Evolutionary conservation across 2,113 vertebrate species (phyloP).

Genomic region (Dicentrarchus labrax): DNA sequence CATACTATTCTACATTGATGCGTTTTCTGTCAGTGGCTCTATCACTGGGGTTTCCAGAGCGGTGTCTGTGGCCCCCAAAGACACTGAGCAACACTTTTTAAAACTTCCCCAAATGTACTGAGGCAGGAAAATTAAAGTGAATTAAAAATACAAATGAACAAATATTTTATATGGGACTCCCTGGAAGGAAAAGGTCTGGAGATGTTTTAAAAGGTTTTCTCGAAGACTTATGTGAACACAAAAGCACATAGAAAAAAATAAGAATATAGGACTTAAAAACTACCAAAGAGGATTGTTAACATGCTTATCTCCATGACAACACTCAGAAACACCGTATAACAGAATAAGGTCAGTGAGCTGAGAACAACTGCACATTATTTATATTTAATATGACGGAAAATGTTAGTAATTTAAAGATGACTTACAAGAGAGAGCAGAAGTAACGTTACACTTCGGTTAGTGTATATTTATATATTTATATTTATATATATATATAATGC

Average conservation of each 20-base stretch:
- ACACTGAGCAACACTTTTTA: not conserved
- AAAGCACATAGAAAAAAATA: not conserved
- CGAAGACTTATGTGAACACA: not conserved
- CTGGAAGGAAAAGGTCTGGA: not conserved
- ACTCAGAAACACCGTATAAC: not conserved
- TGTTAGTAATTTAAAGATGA: no score
- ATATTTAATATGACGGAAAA: no score
- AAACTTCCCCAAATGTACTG: no score
- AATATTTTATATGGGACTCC: no score
- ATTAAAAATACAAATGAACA: not conserved
- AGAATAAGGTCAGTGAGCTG: no score
- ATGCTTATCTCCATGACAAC: slow-evolving; percentile 72
- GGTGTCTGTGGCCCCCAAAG: no score
- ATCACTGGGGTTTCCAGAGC: not conserved
- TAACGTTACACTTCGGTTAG: no score
- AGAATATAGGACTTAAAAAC: not conserved
- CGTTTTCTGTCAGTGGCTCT: not conserved
- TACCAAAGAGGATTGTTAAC: not conserved
- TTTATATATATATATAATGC: not conserved
- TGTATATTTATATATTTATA: no score
- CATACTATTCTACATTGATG: not conserved
- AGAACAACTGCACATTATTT: not conserved
- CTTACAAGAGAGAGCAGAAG: no score
- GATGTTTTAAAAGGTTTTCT: not conserved
- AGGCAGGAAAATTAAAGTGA: not conserved